phyloP scores from a whole-genome alignment of 2,888 invertebrate species.

The Erannis defoliaria region DNA sequence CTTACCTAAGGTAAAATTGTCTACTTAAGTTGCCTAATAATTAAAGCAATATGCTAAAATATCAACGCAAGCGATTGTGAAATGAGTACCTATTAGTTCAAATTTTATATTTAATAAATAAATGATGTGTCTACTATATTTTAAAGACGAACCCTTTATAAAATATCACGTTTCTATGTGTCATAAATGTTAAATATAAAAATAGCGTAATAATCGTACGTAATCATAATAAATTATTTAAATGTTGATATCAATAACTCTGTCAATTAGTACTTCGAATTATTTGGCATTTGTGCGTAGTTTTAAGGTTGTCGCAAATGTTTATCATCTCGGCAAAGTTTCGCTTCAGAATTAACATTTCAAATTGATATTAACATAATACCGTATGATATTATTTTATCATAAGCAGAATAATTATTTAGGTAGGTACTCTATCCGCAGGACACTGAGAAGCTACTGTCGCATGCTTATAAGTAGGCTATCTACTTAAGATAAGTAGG shows the following conservation, averaged over 20 bases:
- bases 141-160: slow-evolving; percentile 8
- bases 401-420: too few relatives aligned
- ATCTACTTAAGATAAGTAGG: too few relatives aligned
- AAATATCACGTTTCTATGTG: slow-evolving; percentile 15
- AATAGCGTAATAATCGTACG: slow-evolving; percentile 41
- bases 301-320: slow-evolving; percentile 9
- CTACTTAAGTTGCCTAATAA: background rate
- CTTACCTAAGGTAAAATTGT: background rate
- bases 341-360: background rate
- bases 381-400: background rate
- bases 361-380: background rate
- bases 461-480: too few relatives aligned
- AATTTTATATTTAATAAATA: background rate
- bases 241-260: slow-evolving; percentile 43
- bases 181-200: slow-evolving; percentile 11
- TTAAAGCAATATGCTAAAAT: slow-evolving; percentile 4
- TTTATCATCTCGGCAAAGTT: background rate
- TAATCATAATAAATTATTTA: slow-evolving; percentile 50
- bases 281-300: slow-evolving; percentile 47
- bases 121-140: background rate
- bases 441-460: too few relatives aligned
- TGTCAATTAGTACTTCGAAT: slow-evolving; percentile 59
- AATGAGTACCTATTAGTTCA: background rate
- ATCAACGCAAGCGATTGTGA: slow-evolving; percentile 2
- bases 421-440: too few relatives aligned